These are phyloP conservation scores for Allobates femoralis DNA, from an alignment of 2,797 vertebrate species.

Conservation along the genomic window DNA sequence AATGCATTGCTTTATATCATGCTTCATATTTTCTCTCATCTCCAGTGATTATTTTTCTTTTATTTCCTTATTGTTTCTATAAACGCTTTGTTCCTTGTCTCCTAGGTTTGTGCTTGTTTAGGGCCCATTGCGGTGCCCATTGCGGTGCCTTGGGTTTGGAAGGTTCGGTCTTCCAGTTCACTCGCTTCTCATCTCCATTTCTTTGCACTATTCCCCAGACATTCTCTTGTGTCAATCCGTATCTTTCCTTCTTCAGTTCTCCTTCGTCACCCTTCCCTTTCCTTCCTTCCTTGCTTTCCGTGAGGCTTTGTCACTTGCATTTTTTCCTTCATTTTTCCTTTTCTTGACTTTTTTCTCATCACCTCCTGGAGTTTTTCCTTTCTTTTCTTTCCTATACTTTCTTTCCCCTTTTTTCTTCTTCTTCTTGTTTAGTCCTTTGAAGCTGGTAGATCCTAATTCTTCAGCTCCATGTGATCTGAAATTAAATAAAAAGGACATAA, in stretches of 20 bases:
- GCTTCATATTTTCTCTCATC: neutral
- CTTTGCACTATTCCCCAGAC: neutral
- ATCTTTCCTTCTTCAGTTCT: neutral
- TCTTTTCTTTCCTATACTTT: constrained; percentile 29
- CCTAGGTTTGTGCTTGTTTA: constrained; percentile 14
- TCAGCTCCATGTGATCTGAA: constrained; percentile 27
- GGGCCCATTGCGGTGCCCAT: neutral
- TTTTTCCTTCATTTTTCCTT: constrained; percentile 43
- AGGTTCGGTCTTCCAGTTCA: constrained; percentile 26
- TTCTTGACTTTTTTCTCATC: constrained; percentile 47
- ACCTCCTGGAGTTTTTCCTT: constrained; percentile 22
- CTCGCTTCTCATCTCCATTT: neutral
- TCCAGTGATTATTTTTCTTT: neutral
- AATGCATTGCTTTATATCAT: neutral
- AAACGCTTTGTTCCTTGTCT: neutral
- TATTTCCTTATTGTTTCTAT: neutral
- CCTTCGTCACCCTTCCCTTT: constrained; percentile 2
- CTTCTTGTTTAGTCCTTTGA: constrained; percentile 43
- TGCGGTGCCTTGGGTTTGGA: constrained; percentile 6
- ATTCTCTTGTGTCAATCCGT: neutral
- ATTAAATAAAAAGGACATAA: neutral
- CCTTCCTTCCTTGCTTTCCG: constrained; percentile 22
- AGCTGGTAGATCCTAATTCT: constrained; percentile 52
- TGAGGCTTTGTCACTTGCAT: neutral
- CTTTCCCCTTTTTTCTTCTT: constrained; percentile 35